Base-by-base conservation (phyloP, 2,888 invertebrate species). In the Rhopalosiphum nymphaeae region DNA sequence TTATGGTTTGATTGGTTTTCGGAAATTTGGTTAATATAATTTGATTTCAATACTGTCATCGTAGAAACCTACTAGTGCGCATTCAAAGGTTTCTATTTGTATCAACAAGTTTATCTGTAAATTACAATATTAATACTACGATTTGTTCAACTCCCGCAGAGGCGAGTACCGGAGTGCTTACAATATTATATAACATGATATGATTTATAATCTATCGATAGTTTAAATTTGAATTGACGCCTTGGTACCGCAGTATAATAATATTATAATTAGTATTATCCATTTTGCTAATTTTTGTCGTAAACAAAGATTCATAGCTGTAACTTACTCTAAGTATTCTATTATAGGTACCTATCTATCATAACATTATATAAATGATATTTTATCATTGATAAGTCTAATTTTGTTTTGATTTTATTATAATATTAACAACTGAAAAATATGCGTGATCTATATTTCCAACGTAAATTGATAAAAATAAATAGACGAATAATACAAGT, bases 1-100 rank as follows among this genome's bases (percentile, higher is more conserved):
- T 78, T 67, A 78, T 21, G 78, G 36, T 78, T 78, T 78, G 78
- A 78, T 78, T 78, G 36, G 78, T 78, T 78, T 78, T 78, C 36
- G 9, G 36, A 21, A 78, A 78, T 78, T 78, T 0, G 36, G 21
- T 36, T 78, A 36, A 36, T 78, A 21, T 78, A n/a, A 61, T 67
- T 78, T 36, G 21, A 78, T 78, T 78, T 78, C 78, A 78, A 78
- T 78, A 9, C 36, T 36, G 21, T 78, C 3, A 7, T 78, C 9
- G 21, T 78, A 78, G 3, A 7, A 46, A 7, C 44, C 21, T 78
- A 36, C 78, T 21, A 36, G 36, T 78, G 36, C 78, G 5, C 9
- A 36, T 78, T 78, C 9, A 36, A 36, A 78, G 36, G 36, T 36
- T 36, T 78, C 7, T 36, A 78, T 78, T 78, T 78, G 78, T 36